phyloP scores from a whole-genome alignment of 92 coral and sea anemone genomes.

The Muricea muricata region DNA sequence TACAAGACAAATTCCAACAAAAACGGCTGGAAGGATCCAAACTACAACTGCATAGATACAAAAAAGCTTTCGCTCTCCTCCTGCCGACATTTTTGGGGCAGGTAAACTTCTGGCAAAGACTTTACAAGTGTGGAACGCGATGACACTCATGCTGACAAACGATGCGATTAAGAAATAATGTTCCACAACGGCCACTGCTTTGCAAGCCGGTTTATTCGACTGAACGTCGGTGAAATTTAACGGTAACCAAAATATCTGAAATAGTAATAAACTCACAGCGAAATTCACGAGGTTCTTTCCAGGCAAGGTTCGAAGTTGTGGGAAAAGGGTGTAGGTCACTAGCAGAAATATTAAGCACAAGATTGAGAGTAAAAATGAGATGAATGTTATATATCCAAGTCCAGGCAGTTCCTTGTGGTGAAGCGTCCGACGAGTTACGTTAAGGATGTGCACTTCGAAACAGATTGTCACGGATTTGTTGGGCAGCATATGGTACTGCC shows the following conservation, averaged over 20 bases:
- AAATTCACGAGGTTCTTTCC: no score
- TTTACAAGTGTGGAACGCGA: no score
- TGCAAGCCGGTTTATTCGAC: constrained; percentile 29
- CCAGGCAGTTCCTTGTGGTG: constrained; percentile 35
- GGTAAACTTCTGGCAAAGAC: neutral
- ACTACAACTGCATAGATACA: neutral
- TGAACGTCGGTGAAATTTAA: constrained; percentile 4
- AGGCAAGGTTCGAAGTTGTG: constrained; percentile 49
- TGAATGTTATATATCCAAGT: no score
- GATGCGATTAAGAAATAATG: constrained; percentile 64
- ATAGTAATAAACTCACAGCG: constrained; percentile 9
- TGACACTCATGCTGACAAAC: no score
- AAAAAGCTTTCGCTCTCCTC: neutral
- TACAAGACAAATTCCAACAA: constrained; percentile 59
- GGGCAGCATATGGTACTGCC: constrained; percentile 13
- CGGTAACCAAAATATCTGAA: constrained; percentile 7
- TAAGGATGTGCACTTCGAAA: neutral
- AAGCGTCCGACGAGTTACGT: neutral
- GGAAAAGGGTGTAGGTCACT: constrained; percentile 32
- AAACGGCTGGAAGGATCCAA: constrained; percentile 67
- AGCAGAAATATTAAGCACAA: constrained; percentile 25
- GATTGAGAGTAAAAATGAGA: constrained; percentile 17
- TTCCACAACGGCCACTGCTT: constrained; percentile 46
- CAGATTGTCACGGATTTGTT: constrained; percentile 29
- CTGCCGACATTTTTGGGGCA: constrained; percentile 14